Conservation (phyloP, 2,797 vertebrate species). For the Sebastes oblongus region DNA sequence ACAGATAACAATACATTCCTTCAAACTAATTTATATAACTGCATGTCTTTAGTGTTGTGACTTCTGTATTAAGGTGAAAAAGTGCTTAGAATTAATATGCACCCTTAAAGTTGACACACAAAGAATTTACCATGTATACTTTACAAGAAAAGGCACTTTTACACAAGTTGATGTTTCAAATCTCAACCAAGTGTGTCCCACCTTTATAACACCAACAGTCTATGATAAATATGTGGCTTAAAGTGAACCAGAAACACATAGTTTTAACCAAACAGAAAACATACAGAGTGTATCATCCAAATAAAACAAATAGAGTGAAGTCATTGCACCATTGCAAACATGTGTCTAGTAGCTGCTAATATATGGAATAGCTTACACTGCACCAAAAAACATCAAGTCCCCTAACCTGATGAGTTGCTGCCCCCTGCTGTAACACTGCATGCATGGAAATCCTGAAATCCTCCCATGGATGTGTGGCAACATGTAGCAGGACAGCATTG, state of each 20-base stretch:
- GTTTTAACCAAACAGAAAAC: neutral
- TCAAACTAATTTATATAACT: neutral
- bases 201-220: neutral
- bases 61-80: neutral
- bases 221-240: neutral
- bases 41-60: neutral
- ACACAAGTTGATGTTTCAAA: neutral
- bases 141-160: neutral
- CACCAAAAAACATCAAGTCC: neutral
- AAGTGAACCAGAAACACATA: neutral
- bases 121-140: neutral
- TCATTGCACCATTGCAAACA: neutral
- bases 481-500: no score
- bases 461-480: neutral
- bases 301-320: neutral
- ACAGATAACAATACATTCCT: neutral
- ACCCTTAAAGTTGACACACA: neutral
- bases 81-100: neutral
- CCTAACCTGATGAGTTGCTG: slow-evolving; percentile 55
- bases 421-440: slow-evolving; percentile 64
- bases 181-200: neutral
- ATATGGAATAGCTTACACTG: neutral
- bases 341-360: neutral
- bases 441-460: neutral
- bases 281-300: neutral